These are phyloP conservation scores for Anarhynchus alexandrinus DNA, from an alignment of 2,113 vertebrate species.

Conservation along the genomic window DNA sequence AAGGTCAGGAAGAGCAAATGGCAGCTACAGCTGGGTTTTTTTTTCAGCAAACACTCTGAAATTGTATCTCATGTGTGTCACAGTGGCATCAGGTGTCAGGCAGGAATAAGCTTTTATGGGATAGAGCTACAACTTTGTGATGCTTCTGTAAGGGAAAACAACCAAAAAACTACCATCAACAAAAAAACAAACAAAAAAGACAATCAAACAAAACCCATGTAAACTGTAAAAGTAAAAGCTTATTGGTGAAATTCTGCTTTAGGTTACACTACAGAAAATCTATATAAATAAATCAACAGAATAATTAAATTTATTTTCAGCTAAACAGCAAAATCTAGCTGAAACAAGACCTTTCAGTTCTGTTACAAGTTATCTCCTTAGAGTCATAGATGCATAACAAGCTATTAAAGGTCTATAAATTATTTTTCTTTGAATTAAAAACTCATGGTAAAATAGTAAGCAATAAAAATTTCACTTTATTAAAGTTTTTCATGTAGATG, in stretches of 20 bases:
- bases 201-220: neutral
- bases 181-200: neutral
- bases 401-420: neutral
- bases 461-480: neutral
- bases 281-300: neutral
- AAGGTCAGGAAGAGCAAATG: neutral
- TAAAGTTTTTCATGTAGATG: neutral
- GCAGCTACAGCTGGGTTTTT: neutral
- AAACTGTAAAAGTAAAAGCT: neutral
- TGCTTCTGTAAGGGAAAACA: neutral
- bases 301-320: neutral
- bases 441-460: neutral
- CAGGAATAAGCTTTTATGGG: neutral
- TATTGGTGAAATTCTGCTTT: neutral
- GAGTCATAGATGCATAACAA: neutral
- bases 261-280: neutral
- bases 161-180: neutral
- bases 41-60: neutral
- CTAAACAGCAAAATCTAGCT: neutral
- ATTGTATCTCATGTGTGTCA: neutral
- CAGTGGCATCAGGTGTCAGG: neutral
- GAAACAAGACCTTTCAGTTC: neutral
- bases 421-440: neutral
- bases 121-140: neutral
- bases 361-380: neutral